phyloP scores from a whole-genome alignment of 2,888 invertebrate species.

The Therioaphis trifolii region DNA sequence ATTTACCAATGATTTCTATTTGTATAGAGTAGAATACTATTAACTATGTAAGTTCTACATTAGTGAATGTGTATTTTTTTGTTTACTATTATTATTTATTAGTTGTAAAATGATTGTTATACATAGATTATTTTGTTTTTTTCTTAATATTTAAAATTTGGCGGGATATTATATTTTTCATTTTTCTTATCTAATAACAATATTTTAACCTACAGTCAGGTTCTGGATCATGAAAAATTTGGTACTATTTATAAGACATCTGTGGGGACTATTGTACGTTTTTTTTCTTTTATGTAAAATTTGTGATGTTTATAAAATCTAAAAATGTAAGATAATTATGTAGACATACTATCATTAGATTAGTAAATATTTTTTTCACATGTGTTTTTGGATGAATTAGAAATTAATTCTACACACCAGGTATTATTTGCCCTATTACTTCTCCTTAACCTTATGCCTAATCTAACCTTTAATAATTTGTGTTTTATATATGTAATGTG shows the following conservation, averaged over 20 bases:
- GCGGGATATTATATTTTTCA: constrained; percentile 34
- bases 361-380: constrained; percentile 44
- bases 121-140: constrained; percentile 30
- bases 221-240: constrained; percentile 37
- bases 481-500: no score
- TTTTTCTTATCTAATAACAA: constrained; percentile 31
- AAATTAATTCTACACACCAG: no score
- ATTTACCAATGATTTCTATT: constrained; percentile 49
- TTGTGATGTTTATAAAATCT: constrained; percentile 46
- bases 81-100: constrained; percentile 42
- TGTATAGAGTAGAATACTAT: constrained; percentile 43
- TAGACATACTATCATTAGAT: constrained; percentile 56
- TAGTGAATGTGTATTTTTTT: constrained; percentile 12
- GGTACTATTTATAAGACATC: constrained; percentile 53
- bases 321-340: constrained; percentile 44
- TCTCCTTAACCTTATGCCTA: no score
- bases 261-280: constrained; percentile 34
- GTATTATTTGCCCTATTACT: no score
- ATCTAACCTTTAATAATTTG: no score
- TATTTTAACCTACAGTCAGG: constrained; percentile 27
- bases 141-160: neutral
- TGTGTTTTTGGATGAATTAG: neutral
- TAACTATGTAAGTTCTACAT: constrained; percentile 36
- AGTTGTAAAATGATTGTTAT: constrained; percentile 46
- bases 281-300: constrained; percentile 40